Conservation (phyloP, 2,888 invertebrate species). For the Ptilodon capucinus region DNA sequence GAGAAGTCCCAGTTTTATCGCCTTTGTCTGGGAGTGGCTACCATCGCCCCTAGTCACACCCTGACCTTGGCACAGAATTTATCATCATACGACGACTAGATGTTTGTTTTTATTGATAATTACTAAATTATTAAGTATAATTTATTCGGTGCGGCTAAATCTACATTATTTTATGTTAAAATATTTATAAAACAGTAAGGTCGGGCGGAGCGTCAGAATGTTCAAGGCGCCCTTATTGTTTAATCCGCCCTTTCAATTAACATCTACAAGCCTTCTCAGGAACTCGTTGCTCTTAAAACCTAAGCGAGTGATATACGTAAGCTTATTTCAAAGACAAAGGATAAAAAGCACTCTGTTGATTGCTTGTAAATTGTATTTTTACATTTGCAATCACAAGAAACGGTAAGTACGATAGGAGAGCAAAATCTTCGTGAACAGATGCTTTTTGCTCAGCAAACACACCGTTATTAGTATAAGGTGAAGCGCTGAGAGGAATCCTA, state of each 20-base stretch:
- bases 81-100: too few relatives aligned
- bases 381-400: slow-evolving; percentile 12
- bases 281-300: slow-evolving; percentile 8
- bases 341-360: slow-evolving; percentile 27
- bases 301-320: slow-evolving; percentile 25
- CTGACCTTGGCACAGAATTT: too few relatives aligned
- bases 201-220: background rate
- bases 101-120: too few relatives aligned
- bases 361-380: slow-evolving; percentile 24
- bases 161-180: background rate
- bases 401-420: slow-evolving; percentile 18
- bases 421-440: slow-evolving; percentile 12
- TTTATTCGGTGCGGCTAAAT: background rate
- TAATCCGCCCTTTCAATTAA: slow-evolving; percentile 4
- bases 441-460: background rate
- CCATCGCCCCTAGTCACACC: too few relatives aligned
- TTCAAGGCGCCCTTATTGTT: background rate
- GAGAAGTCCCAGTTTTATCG: too few relatives aligned
- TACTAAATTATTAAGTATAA: too few relatives aligned
- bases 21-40: too few relatives aligned
- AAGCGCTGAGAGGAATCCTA: background rate
- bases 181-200: background rate
- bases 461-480: background rate
- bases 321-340: slow-evolving; percentile 16
- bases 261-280: slow-evolving; percentile 4